These are phyloP conservation scores for Nannoperca australis DNA, from an alignment of 2,797 vertebrate genomes.

Conservation along the genomic window DNA sequence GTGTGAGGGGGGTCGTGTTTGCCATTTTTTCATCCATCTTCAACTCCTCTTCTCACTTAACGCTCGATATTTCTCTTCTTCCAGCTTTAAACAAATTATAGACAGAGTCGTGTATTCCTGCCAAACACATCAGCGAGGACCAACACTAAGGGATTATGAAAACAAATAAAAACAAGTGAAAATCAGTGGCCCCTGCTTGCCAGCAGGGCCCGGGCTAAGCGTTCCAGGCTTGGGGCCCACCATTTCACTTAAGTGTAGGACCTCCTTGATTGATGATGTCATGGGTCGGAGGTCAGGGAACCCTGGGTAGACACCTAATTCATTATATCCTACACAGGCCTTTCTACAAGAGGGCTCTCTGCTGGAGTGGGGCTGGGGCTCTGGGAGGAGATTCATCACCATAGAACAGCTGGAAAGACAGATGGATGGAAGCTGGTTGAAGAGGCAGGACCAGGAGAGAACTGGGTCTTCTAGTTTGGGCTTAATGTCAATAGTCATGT, in stretches of 20 bases:
- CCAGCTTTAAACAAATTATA: conserved; percentile 84
- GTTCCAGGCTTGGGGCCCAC: conserved; percentile 84
- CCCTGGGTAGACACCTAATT: conserved; percentile 97
- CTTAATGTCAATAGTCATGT: conserved; percentile 7
- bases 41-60: conserved; percentile 79
- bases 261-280: conserved; percentile 95
- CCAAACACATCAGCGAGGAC: conserved; percentile 83
- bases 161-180: conserved; percentile 88
- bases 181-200: conserved; percentile 80
- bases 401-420: conserved; percentile 75
- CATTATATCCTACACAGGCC: conserved; percentile 95
- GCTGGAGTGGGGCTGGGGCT: conserved; percentile 89
- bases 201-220: conserved; percentile 80
- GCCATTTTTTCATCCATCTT: conserved; percentile 74
- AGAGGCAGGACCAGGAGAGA: conserved; percentile 33
- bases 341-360: conserved; percentile 89
- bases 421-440: conserved; percentile 54
- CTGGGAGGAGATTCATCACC: conserved; percentile 91
- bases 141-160: conserved; percentile 80
- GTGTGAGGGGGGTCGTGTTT: conserved; percentile 69
- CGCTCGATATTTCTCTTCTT: conserved; percentile 75
- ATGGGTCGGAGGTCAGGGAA: conserved; percentile 90
- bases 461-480: conserved; percentile 3
- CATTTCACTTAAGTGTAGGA: conserved; percentile 89
- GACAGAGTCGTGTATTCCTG: conserved; percentile 80